These are phyloP conservation scores for Anabas testudineus DNA, from an alignment of 2,797 vertebrate species.

Conservation along the genomic window DNA sequence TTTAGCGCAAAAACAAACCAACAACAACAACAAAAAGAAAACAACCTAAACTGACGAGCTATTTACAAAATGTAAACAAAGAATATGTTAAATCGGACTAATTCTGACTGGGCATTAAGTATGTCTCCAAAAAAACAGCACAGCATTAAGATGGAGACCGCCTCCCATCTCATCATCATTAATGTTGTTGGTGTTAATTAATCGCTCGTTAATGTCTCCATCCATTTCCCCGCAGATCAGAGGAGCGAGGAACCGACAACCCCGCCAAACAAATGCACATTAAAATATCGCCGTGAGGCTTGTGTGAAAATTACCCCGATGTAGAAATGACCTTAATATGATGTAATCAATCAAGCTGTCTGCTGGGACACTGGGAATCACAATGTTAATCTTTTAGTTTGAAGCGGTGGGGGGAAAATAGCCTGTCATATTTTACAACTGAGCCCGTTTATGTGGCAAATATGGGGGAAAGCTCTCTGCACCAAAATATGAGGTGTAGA, in stretches of 20 bases:
- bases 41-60: constrained; percentile 2
- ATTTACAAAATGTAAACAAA: constrained; percentile 35
- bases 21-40: not conserved
- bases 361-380: constrained; percentile 80
- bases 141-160: constrained; percentile 1
- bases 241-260: constrained; percentile 75
- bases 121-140: not conserved
- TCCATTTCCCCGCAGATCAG: constrained; percentile 77
- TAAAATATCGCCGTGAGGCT: constrained; percentile 79
- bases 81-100: constrained; percentile 1
- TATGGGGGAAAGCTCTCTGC: not conserved
- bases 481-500: not conserved
- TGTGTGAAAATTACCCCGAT: constrained; percentile 83
- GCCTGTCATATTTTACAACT: constrained; percentile 71
- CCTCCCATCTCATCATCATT: constrained; percentile 54
- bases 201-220: constrained; percentile 83
- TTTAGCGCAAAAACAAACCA: not conserved
- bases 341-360: constrained; percentile 86
- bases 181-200: constrained; percentile 80
- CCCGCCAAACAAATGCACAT: constrained; percentile 81
- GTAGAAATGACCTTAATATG: constrained; percentile 85
- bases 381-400: constrained; percentile 82
- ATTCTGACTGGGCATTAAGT: constrained; percentile 2
- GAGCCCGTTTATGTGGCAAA: constrained; percentile 39
- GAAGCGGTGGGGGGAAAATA: constrained; percentile 46